phyloP scores from a whole-genome alignment of 2,113 vertebrate genomes.

The Nothoprocta pentlandii region DNA sequence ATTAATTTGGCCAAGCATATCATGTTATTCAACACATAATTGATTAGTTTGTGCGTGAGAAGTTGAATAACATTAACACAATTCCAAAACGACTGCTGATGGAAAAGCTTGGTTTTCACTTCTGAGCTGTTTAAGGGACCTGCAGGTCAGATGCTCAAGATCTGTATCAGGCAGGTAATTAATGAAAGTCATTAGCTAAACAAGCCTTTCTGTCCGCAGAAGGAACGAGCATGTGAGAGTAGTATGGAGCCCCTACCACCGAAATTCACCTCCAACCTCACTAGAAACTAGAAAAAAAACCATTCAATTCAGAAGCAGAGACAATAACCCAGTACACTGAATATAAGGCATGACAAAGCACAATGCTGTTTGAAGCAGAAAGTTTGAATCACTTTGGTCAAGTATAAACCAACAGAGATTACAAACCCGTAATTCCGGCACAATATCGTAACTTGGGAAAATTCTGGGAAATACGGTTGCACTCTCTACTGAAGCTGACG shows the following conservation, averaged over 20 bases:
- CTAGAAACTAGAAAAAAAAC: neutral
- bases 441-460: neutral
- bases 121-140: neutral
- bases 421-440: neutral
- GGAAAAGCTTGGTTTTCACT: neutral
- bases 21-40: neutral
- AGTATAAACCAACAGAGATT: neutral
- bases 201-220: neutral
- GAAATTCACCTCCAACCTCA: neutral
- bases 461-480: neutral
- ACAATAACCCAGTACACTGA: too few relatives aligned
- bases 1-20: neutral
- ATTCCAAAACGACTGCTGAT: neutral
- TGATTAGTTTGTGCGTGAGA: neutral
- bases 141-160: neutral
- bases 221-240: neutral
- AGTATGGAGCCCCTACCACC: neutral
- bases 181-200: neutral
- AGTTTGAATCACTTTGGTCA: neutral
- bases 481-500: neutral
- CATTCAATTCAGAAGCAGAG: neutral
- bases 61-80: neutral
- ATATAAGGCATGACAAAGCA: rapidly evolving
- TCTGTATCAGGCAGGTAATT: neutral
- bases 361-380: neutral